Evolutionary conservation across 2,888 invertebrate species (phyloP), one percentile per base, ranked within the genome.

Genomic region (Andrena hattorfiana): DNA sequence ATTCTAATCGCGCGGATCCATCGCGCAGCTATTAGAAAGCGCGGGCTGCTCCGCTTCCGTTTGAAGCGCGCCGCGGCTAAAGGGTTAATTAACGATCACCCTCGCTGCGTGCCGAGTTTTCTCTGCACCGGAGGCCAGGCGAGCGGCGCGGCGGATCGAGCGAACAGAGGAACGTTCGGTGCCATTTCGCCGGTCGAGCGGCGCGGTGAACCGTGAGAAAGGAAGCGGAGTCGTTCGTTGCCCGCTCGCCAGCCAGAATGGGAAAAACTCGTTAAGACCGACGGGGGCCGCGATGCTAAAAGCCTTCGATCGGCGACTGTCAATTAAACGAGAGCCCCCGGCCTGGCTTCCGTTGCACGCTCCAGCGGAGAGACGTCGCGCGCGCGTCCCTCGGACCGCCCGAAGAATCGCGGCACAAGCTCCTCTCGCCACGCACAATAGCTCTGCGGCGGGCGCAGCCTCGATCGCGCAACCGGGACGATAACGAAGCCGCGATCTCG

Each of bases 181-280:
- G 54, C 48, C 59, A 66, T 87, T 75, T 84, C 62, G 69, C 54
- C 59, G 69, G 71, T 68, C 72, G 68, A 69, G 26, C 80, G 80
- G 64, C 76, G 64, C 73, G 71, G 64, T 64, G 64, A 51, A 87
- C 77, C 85, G 87, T 86, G 87, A 87, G 87, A 87, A 87, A 83
- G 87, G 78, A 81, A 83, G 77, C 85, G 51, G 72, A 83, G 81
- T 83, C 81, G 78, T 62, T 76, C 26, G 60, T 48, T 56, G 23
- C 76, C 54, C 63, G 74, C 10, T 23, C 56, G 23, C 64, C 71
- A 51, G 59, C 30, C 75, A 70, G 81, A 87, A 83, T 87, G 81
- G 67, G 85, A 83, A 87, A 87, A 87, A 87, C 87, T 87, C 85
- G 87, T 87, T 87, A 85, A 85, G 80, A 62, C 48, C 76, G 79